Evolutionary conservation across 2,888 invertebrate genomes (phyloP).

Genomic region (Archaeoteleia sp.): DNA sequence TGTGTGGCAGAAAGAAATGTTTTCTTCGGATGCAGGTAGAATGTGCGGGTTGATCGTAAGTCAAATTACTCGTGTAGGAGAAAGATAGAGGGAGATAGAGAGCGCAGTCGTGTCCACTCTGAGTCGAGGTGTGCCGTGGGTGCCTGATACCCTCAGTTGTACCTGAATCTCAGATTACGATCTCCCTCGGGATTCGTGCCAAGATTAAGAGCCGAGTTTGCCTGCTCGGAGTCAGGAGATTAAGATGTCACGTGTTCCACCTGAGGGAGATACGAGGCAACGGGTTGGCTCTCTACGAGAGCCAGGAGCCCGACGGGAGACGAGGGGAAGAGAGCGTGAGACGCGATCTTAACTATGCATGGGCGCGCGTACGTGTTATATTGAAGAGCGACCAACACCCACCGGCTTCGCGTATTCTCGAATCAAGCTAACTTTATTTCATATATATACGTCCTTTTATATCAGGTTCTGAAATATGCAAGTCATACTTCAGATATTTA

Average conservation of each 20-base stretch:
- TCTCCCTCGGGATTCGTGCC: conserved; percentile 63
- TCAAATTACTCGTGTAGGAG: conserved; percentile 23
- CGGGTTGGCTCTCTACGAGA: conserved; percentile 16
- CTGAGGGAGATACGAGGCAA: conserved; percentile 57
- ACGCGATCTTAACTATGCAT: conserved; percentile 29
- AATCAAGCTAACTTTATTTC: conserved; percentile 9
- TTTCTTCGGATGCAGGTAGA: neutral
- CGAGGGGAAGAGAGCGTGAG: conserved; percentile 31
- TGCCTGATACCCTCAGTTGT: conserved; percentile 58
- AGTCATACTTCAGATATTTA: no score
- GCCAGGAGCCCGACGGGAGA: conserved; percentile 23
- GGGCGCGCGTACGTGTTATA: conserved; percentile 31
- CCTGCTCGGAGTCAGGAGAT: conserved; percentile 58
- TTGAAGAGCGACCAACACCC: conserved; percentile 25
- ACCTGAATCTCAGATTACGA: conserved; percentile 70
- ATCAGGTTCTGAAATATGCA: conserved; percentile 8
- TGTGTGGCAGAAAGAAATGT: neutral
- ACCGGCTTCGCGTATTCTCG: conserved; percentile 21
- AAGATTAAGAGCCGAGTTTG: conserved; percentile 66
- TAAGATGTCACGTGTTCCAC: conserved; percentile 68
- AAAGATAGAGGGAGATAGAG: conserved; percentile 3
- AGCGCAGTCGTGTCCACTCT: conserved; percentile 27
- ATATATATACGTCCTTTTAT: conserved; percentile 1
- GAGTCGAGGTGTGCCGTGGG: conserved; percentile 58
- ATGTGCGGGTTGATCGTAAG: conserved; percentile 15